Conservation (phyloP, 2,113 vertebrate species). For the Clarias magur region DNA sequence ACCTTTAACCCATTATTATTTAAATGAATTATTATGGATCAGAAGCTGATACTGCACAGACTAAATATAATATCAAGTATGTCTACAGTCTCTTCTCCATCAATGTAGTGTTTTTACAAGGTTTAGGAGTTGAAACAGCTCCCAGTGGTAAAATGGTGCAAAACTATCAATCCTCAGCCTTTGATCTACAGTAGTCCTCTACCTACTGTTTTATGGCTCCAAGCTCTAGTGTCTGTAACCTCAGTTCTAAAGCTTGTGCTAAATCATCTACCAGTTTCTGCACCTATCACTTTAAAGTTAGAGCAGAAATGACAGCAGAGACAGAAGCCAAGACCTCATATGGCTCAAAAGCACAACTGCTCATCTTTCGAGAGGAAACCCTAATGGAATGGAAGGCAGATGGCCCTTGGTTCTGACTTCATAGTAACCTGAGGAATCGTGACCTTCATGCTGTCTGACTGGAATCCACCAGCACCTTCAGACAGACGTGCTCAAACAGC, state of each 20-base stretch:
- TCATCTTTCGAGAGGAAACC: constrained; percentile 44
- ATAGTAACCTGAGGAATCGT: constrained; percentile 50
- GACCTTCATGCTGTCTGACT: constrained; percentile 38
- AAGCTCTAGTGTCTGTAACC: constrained; percentile 49
- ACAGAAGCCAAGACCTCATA: constrained; percentile 43
- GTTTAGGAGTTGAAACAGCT: constrained; percentile 46
- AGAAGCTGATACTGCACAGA: constrained; percentile 22
- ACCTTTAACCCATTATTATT: constrained; percentile 11
- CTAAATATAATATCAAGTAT: constrained; percentile 14
- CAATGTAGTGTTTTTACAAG: constrained; percentile 39
- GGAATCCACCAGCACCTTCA: constrained; percentile 29
- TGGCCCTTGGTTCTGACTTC: constrained; percentile 46
- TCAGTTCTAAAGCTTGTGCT: constrained; percentile 49
- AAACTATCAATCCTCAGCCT: constrained; percentile 57
- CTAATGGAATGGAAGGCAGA: constrained; percentile 55
- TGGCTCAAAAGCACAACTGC: constrained; percentile 41
- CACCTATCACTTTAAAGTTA: constrained; percentile 49
- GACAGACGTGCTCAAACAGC: constrained; percentile 34
- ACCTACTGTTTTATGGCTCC: constrained; percentile 54
- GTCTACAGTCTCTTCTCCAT: constrained; percentile 37
- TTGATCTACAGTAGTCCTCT: constrained; percentile 55
- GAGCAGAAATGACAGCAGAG: constrained; percentile 44
- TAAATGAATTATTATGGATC: constrained; percentile 48
- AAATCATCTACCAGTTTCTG: constrained; percentile 56
- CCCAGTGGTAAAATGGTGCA: constrained; percentile 49